Conservation (phyloP, 1,140 invertebrate species). For the Geopemphigus sp. region DNA sequence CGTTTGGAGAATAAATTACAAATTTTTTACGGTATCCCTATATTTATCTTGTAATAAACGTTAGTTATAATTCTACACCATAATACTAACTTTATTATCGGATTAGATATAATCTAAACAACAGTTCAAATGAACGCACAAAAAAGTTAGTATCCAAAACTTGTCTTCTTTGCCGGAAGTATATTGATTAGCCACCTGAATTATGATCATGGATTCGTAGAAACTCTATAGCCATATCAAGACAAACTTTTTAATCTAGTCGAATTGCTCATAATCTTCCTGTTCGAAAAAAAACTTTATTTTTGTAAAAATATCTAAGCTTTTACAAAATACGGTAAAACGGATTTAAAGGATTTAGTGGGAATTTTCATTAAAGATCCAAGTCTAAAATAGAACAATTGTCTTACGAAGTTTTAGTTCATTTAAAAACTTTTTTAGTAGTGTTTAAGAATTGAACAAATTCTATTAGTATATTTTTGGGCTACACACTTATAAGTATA, state of each 20-base stretch:
- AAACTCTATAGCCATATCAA: neutral
- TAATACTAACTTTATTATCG: conserved; percentile 19
- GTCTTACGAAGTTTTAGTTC: conserved; percentile 1
- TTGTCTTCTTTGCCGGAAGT: neutral
- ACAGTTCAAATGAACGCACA: neutral
- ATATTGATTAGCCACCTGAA: conserved; percentile 26
- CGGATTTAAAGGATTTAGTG: conserved; percentile 3
- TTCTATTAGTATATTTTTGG: neutral
- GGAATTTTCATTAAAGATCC: conserved; percentile 1
- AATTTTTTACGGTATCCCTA: neutral
- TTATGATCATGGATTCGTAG: neutral
- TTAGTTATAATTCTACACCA: neutral
- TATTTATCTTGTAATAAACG: neutral
- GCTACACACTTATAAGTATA: neutral
- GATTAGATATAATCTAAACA: neutral
- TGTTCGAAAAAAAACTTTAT: conserved; percentile 1
- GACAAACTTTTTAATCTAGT: conserved; percentile 18
- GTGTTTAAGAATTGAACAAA: neutral
- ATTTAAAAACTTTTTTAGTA: conserved; percentile 5
- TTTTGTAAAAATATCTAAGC: neutral
- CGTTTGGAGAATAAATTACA: neutral
- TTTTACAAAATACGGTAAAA: neutral
- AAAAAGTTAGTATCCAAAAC: conserved; percentile 7
- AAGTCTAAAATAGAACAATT: conserved; percentile 4
- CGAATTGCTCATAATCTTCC: neutral